phyloP scores from a whole-genome alignment of 2,888 invertebrate genomes.

The Sceliomorpha sp. region DNA sequence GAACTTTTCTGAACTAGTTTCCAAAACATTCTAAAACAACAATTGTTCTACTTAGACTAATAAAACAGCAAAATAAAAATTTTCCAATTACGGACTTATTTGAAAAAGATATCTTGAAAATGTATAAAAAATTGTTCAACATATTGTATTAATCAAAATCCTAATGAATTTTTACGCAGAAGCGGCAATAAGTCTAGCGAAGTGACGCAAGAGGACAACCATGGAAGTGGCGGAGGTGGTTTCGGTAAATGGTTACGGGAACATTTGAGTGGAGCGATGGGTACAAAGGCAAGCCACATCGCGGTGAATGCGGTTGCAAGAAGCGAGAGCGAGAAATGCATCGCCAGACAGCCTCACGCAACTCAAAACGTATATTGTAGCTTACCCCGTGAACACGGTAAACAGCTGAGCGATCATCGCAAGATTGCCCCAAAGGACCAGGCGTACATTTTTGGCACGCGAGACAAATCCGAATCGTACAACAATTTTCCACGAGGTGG shows the following conservation, averaged over 20 bases:
- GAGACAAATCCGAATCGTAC: conserved; percentile 57
- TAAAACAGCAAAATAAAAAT: too few relatives aligned
- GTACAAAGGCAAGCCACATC: conserved; percentile 42
- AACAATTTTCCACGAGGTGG: conserved; percentile 57
- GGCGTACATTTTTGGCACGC: conserved; percentile 19
- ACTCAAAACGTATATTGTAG: conserved; percentile 77
- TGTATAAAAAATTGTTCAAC: too few relatives aligned
- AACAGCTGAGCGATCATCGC: conserved; percentile 55
- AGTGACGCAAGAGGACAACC: conserved; percentile 24
- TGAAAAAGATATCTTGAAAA: too few relatives aligned
- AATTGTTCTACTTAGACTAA: too few relatives aligned
- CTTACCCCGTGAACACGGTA: conserved; percentile 71
- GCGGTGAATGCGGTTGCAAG: conserved; percentile 25
- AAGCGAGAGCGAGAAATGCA: conserved; percentile 58
- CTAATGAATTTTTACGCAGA: conserved; percentile 26
- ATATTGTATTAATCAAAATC: too few relatives aligned
- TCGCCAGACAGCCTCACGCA: conserved; percentile 62
- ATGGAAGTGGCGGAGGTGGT: conserved; percentile 63
- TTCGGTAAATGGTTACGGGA: conserved; percentile 78
- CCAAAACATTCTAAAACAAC: too few relatives aligned
- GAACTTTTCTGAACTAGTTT: too few relatives aligned
- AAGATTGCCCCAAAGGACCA: conserved; percentile 55
- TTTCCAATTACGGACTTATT: too few relatives aligned
- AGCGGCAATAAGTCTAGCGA: conserved; percentile 31
- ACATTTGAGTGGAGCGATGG: conserved; percentile 69